Evolutionary conservation across 1,140 invertebrate genomes (phyloP), one percentile per base, ranked within the genome.

Genomic region (Drosophila willistoni): DNA sequence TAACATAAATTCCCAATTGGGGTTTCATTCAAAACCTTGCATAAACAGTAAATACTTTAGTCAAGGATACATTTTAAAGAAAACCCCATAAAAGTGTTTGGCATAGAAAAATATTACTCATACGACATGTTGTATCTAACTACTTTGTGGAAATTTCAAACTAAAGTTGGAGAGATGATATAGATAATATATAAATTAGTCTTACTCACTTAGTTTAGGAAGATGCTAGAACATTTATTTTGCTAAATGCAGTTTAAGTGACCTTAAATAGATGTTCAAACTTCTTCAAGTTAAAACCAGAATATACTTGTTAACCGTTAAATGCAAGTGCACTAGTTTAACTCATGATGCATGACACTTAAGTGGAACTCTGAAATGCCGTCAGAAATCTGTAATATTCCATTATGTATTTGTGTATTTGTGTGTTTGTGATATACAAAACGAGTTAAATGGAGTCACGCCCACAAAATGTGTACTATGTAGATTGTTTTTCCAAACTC

Each of bases 401-500:
- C 17, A 19, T 19, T 22, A 51, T 51, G 29, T 29, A 29, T 25
- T 25, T 25, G 25, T 22, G 6, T 29, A 29, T 29, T 29, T 7
- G 29, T 29, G 5, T 6, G 44, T 12, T 51, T 51, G 19, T 19
- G 17, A 51, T 19, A 57, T 17, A 3, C 14, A 9, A 34, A 57
- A 9, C 17, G 59, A 64, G 33, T 34, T 7, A n/a, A 13, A 36
- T n/a, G 10, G 14, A 34, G 42, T 63, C 42, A 39, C 59, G 56
- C 44, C 56, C 25, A 44, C 57, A 14, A 41, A 68, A 61, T 55
- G 51, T 56, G 17, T 54, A 54, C 33, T 57, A 17, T 59, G 36
- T 39, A 13, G 5, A 19, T 64, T 47, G 17, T 33, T 54, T 33
- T 64, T 34, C 36, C 68, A 69, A 69, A 64, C 13, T 62, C 39